Percentiles rank a stretch among this genome's conserved stretches.
These are phyloP conservation scores for Eupithecia exiguata DNA, from an alignment of 2,888 invertebrate genomes.

Conservation along the genomic window DNA sequence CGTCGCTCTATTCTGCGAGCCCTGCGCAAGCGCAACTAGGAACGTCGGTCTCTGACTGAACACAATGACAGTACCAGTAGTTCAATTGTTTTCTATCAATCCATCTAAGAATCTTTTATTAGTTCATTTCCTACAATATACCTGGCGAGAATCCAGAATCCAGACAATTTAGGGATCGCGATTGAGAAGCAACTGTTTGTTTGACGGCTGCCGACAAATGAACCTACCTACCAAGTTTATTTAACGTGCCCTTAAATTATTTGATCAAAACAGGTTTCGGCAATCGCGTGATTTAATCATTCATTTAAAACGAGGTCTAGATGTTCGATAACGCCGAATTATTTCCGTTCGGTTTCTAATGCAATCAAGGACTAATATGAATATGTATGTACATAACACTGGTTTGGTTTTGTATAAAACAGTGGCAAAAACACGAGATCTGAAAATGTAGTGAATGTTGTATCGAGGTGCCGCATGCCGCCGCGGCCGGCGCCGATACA, in stretches of 20 bases:
- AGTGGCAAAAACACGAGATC: not conserved
- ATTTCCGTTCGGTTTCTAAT: slow-evolving; percentile 38
- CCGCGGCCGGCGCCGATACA: not conserved
- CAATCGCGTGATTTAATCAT: slow-evolving; percentile 24
- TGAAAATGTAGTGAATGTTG: not conserved
- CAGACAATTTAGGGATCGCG: not conserved
- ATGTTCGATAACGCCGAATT: slow-evolving; percentile 30
- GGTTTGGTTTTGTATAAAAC: not conserved
- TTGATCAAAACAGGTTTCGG: not conserved
- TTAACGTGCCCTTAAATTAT: not conserved
- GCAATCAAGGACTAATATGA: not conserved
- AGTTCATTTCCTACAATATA: not conserved
- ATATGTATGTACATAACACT: not conserved
- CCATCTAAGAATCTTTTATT: not conserved
- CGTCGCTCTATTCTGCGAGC: not conserved
- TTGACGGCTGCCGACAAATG: not conserved
- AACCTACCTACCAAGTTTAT: not conserved
- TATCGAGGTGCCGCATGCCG: not conserved
- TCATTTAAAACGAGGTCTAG: slow-evolving; percentile 19
- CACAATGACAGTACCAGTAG: not conserved
- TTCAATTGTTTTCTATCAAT: not conserved
- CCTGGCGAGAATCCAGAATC: not conserved
- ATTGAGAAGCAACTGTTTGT: slow-evolving; percentile 2
- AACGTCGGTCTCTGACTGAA: not conserved
- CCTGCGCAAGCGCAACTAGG: not conserved